Base-by-base conservation (phyloP, 1,140 invertebrate genomes). In the Apis dorsata region DNA sequence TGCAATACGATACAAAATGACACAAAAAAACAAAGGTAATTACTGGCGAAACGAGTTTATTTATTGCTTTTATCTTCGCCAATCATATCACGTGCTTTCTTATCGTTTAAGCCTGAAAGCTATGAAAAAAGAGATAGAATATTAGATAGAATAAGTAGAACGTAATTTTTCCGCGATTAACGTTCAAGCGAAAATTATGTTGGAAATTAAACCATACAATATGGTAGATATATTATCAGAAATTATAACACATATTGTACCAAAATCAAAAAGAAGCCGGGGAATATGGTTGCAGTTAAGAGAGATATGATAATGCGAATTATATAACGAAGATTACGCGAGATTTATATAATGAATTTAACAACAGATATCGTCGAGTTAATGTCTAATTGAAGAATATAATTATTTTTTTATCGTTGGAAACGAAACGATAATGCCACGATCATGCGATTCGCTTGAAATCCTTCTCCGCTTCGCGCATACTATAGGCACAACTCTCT, bases 401-500 rank as follows among this genome's bases (percentile, higher is more conserved):
- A 51, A 12, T 73, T 10, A n/a, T n/a, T 4, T 44, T 19, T 0
- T 4, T 13, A 9, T 9, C 17, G 19, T 70, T 17, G 11, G 11
- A 49, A 59, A 59, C 34, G 57, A 74, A 44, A 44, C 44, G 28
- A 59, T 49, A 28, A 57, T 19, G 1, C 15, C 57, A 24, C 68
- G 66, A 71, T 71, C 75, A 5, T 51, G n/a, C 75, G 59, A 72
- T 79, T 10, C 66, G 19, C 44, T 21, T 51, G 7, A 73, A 55
- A 84, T 51, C 62, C 15, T 59, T 70, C 60, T 65, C 17, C 2
- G 24, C 28, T 55, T 73, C 62, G 57, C 55, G 44, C 53, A 11
- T 79, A 15, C 49, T 34, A 51, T 71, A 74, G 75, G 69, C 77
- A 79, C 76, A 77, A 68, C 82, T 68, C 62, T 84, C 57, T 60